Conservation (phyloP, 2,113 vertebrate genomes). For the Hippocampus abdominalis region DNA sequence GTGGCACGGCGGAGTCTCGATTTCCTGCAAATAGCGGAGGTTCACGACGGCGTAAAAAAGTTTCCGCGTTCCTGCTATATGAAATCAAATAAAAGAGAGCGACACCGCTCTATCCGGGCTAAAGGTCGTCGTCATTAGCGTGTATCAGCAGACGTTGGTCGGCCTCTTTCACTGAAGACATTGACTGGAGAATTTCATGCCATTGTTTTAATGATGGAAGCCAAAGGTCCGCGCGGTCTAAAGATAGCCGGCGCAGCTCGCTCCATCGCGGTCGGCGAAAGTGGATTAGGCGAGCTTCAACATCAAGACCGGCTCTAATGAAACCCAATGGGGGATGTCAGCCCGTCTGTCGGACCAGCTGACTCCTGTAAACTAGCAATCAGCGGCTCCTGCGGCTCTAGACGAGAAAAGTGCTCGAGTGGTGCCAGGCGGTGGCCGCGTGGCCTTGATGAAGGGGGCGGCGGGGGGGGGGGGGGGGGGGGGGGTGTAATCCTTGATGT, state of each 20-base stretch:
- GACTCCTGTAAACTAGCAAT: conserved; percentile 62
- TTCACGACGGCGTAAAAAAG: neutral
- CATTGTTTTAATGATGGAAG: conserved; percentile 48
- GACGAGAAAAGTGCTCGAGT: conserved; percentile 52
- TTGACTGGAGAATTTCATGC: conserved; percentile 28
- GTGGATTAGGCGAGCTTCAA: conserved; percentile 70
- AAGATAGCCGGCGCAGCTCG: conserved; percentile 55
- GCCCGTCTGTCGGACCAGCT: conserved; percentile 69
- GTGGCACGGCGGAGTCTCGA: too few relatives aligned
- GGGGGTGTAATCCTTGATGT: neutral
- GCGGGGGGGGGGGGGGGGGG: neutral
- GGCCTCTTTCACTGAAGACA: conserved; percentile 12
- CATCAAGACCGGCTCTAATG: conserved; percentile 68
- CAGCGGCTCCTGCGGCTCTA: conserved; percentile 57
- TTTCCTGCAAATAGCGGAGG: too few relatives aligned
- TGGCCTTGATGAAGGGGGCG: neutral
- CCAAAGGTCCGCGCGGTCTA: conserved; percentile 37
- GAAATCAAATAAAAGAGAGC: neutral
- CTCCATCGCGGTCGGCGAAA: conserved; percentile 58
- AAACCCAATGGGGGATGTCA: conserved; percentile 65
- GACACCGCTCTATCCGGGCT: conserved; percentile 20
- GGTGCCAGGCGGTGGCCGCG: conserved; percentile 31
- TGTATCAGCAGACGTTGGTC: neutral
- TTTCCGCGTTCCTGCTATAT: neutral
- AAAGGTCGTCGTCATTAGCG: neutral